Percentiles rank a stretch among this genome's conserved stretches.
These are phyloP conservation scores for Naja naja DNA, from an alignment of 2,113 vertebrate species.

Conservation along the genomic window DNA sequence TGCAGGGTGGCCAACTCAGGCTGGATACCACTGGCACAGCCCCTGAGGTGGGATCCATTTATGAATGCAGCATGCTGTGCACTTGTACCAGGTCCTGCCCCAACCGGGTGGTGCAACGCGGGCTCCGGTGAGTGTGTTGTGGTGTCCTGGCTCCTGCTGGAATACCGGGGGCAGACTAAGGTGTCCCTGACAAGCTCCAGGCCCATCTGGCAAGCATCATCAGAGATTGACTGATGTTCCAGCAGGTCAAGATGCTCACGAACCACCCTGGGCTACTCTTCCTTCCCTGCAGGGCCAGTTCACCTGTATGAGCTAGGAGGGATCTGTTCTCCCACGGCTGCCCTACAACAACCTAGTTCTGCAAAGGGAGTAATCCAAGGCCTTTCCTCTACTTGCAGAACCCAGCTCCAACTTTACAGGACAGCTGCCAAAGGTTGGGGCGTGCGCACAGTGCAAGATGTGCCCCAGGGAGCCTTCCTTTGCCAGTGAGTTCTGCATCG, in stretches of 20 bases:
- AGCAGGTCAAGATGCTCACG: neutral
- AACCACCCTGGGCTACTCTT: neutral
- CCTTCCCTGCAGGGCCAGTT: neutral
- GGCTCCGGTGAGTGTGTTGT: neutral
- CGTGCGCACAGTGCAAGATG: neutral
- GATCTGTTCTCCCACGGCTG: neutral
- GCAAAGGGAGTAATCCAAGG: neutral
- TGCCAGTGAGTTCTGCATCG: neutral
- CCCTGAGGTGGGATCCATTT: neutral
- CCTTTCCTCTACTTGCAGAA: neutral
- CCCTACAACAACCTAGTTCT: neutral
- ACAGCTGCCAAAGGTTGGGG: neutral
- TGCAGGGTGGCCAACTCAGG: neutral
- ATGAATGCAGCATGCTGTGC: neutral
- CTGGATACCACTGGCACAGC: neutral
- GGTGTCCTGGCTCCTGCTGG: neutral
- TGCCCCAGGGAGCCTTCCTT: neutral
- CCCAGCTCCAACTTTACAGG: neutral
- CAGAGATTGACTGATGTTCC: neutral
- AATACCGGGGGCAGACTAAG: neutral
- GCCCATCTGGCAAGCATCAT: neutral
- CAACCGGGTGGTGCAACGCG: conserved; percentile 12
- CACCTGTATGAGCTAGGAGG: neutral
- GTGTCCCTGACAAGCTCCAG: neutral
- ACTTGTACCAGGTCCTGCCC: neutral